Evolutionary conservation across 2,888 invertebrate genomes (phyloP).

Genomic region (Saturnia japonica): DNA sequence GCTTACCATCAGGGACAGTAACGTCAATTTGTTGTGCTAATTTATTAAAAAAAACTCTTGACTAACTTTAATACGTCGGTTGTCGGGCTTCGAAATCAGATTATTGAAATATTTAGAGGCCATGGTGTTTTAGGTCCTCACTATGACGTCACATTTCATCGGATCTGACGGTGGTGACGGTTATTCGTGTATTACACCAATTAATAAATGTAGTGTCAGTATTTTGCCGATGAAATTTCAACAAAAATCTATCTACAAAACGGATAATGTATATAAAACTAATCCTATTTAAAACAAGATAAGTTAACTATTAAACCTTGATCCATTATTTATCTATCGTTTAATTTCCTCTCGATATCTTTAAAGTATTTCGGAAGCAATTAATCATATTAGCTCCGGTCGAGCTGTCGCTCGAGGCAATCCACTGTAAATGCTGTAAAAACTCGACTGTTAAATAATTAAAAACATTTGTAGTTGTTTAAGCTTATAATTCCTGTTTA

Average conservation of each 20-base stretch:
- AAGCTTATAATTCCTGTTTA: background rate
- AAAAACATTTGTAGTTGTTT: background rate
- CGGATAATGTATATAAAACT: background rate
- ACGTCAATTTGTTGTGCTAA: too few species aligned
- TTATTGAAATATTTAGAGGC: too few species aligned
- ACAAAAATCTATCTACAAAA: background rate
- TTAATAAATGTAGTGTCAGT: background rate
- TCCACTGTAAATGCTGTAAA: background rate
- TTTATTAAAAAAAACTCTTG: too few species aligned
- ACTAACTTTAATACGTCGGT: too few species aligned
- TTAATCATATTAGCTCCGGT: background rate
- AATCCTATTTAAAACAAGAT: background rate
- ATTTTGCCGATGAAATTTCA: too few species aligned
- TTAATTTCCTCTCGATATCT: background rate
- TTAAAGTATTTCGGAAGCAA: background rate
- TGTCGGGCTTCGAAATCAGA: too few species aligned
- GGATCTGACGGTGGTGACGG: too few species aligned
- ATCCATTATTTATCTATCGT: background rate
- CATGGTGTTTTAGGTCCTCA: too few species aligned
- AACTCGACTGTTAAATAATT: background rate
- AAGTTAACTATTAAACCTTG: background rate
- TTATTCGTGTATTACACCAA: too few species aligned
- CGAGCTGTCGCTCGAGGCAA: background rate
- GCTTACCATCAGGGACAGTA: too few species aligned
- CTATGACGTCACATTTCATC: too few species aligned